Conservation (phyloP, 2,888 invertebrate genomes). For the Conistra vaccinii region DNA sequence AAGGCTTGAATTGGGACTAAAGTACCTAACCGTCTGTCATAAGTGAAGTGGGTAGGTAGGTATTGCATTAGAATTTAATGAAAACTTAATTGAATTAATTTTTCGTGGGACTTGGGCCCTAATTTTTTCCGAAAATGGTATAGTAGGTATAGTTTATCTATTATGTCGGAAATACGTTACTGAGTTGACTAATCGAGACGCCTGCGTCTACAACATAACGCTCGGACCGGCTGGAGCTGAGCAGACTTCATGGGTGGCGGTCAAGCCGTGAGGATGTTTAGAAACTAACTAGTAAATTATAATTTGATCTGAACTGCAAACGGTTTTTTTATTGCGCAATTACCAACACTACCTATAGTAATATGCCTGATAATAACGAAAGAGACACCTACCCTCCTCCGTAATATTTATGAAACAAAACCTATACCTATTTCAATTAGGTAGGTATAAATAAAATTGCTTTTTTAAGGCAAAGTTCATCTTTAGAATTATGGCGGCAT, state of each 20-base stretch:
- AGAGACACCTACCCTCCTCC: too few species aligned
- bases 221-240: too few species aligned
- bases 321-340: too few species aligned
- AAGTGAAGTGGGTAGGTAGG: conserved; percentile 10
- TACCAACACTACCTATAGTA: too few species aligned
- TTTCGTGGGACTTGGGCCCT: not conserved
- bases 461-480: not conserved
- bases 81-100: conserved; percentile 26
- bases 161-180: too few species aligned
- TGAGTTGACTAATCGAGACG: too few species aligned
- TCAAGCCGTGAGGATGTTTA: too few species aligned
- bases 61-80: conserved; percentile 19
- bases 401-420: not conserved
- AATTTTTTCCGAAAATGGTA: not conserved
- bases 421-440: not conserved
- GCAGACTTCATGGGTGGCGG: too few species aligned
- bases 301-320: too few species aligned
- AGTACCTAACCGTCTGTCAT: conserved; percentile 37
- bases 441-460: not conserved
- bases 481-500: not conserved
- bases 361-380: too few species aligned
- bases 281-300: too few species aligned
- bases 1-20: conserved; percentile 21
- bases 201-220: too few species aligned
- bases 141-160: not conserved